Conservation (phyloP, 2,888 invertebrate genomes). For the Spilosoma lubricipeda region DNA sequence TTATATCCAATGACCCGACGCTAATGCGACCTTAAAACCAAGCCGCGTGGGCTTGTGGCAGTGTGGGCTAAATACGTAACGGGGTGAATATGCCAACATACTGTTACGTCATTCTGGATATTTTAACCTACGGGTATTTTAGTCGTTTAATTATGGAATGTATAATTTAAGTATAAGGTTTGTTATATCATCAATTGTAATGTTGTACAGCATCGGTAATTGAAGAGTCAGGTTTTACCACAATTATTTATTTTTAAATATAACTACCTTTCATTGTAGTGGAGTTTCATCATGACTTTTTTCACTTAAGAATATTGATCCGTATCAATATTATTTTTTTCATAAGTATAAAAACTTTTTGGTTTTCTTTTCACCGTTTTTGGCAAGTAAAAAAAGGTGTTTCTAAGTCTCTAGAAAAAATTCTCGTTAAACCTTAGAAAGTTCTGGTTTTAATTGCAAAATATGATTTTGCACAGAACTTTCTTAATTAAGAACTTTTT, state of each 20-base stretch:
- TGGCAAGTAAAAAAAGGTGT: not conserved
- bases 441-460: not conserved
- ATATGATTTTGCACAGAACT: not conserved
- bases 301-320: no score
- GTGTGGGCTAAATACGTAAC: not conserved
- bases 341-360: no score
- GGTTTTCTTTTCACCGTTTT: no score
- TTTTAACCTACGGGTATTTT: not conserved
- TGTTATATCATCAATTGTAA: not conserved
- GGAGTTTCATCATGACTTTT: no score
- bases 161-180: no score
- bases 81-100: not conserved
- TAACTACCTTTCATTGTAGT: not conserved
- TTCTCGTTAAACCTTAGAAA: no score
- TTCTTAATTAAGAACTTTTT: not conserved
- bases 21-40: constrained; percentile 39
- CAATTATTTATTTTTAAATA: not conserved
- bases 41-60: not conserved
- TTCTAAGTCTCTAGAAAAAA: no score
- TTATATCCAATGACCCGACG: constrained; percentile 34
- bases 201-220: not conserved
- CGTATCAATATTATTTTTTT: no score
- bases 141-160: not conserved
- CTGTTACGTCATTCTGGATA: not conserved
- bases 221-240: not conserved